A percentile compares a stretch with the other conserved stretches of the same genome.
phyloP scores from a whole-genome alignment of 2,888 invertebrate genomes.

The Athetis lepigone region DNA sequence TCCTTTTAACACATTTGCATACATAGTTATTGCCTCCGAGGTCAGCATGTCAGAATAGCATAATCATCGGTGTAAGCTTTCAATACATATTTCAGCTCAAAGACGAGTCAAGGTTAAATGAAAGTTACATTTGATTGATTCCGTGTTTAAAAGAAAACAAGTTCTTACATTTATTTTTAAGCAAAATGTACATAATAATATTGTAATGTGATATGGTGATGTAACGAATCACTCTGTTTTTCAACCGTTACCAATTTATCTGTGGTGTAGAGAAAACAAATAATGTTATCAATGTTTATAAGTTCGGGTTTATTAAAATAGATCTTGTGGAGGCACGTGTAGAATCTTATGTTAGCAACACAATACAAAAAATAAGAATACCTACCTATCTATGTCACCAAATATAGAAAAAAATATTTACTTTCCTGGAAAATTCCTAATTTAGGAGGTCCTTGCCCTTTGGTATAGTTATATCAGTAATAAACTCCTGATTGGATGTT shows the following conservation, averaged over 20 bases:
- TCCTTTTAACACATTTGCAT: slow-evolving; percentile 57
- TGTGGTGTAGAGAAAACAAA: slow-evolving; percentile 70
- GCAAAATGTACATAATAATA: slow-evolving; percentile 36
- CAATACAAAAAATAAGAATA: slow-evolving; percentile 24
- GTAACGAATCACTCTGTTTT: slow-evolving; percentile 61
- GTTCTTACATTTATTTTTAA: slow-evolving; percentile 36
- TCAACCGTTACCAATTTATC: slow-evolving; percentile 63
- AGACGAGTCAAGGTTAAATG: slow-evolving; percentile 59
- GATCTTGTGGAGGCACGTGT: slow-evolving; percentile 59
- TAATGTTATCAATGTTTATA: slow-evolving; percentile 71
- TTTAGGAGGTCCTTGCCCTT: slow-evolving; percentile 27
- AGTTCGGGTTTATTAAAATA: slow-evolving; percentile 59
- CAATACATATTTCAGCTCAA: slow-evolving; percentile 45
- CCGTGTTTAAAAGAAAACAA: slow-evolving; percentile 36
- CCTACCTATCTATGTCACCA: background rate
- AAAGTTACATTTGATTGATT: slow-evolving; percentile 56
- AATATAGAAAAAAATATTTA: too few species aligned
- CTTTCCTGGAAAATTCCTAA: slow-evolving; percentile 26
- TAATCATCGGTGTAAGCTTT: slow-evolving; percentile 52
- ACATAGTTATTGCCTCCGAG: slow-evolving; percentile 47
- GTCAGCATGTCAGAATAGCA: slow-evolving; percentile 49
- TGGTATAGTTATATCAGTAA: slow-evolving; percentile 14
- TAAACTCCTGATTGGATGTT: slow-evolving; percentile 28
- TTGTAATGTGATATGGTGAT: slow-evolving; percentile 55
- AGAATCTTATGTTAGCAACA: slow-evolving; percentile 12